phyloP scores from a whole-genome alignment of 1,140 invertebrate genomes.

The Phymastichus coffea region DNA sequence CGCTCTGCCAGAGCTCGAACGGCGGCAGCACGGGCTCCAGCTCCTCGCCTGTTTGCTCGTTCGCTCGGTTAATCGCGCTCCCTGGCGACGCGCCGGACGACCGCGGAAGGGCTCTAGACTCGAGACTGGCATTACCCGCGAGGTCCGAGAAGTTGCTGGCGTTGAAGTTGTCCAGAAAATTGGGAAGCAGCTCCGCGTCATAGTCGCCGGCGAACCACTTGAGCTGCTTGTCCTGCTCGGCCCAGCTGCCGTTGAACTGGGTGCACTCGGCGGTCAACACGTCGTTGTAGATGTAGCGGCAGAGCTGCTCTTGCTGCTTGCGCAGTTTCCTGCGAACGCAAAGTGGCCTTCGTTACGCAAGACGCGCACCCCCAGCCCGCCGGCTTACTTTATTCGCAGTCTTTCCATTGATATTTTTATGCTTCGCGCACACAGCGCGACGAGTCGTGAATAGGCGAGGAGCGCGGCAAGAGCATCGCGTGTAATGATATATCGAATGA shows the following conservation, averaged over 20 bases:
- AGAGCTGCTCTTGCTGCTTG: slow-evolving; percentile 66
- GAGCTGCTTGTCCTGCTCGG: slow-evolving; percentile 46
- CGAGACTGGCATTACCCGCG: neutral
- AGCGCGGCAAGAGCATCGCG: no score
- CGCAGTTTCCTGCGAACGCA: slow-evolving; percentile 62
- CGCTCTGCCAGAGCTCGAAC: slow-evolving; percentile 87
- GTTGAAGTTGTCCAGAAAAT: slow-evolving; percentile 45
- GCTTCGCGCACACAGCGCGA: no score
- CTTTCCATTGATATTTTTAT: no score
- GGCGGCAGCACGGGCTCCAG: slow-evolving; percentile 72
- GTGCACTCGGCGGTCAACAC: slow-evolving; percentile 64
- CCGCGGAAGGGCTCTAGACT: neutral
- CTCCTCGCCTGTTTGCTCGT: slow-evolving; percentile 27
- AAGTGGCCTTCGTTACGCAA: no score
- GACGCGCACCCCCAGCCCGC: no score
- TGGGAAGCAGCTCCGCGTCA: slow-evolving; percentile 46
- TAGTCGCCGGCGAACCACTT: slow-evolving; percentile 49
- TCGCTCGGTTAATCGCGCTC: no score
- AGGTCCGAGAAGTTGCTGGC: slow-evolving; percentile 40
- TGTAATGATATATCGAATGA: no score
- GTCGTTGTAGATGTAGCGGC: slow-evolving; percentile 65
- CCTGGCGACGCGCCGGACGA: neutral
- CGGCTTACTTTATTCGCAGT: no score
- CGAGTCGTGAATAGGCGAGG: no score
- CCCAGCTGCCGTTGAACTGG: slow-evolving; percentile 57